Base-by-base conservation (phyloP, 1,140 invertebrate species). In the Dreissena rostriformis region DNA sequence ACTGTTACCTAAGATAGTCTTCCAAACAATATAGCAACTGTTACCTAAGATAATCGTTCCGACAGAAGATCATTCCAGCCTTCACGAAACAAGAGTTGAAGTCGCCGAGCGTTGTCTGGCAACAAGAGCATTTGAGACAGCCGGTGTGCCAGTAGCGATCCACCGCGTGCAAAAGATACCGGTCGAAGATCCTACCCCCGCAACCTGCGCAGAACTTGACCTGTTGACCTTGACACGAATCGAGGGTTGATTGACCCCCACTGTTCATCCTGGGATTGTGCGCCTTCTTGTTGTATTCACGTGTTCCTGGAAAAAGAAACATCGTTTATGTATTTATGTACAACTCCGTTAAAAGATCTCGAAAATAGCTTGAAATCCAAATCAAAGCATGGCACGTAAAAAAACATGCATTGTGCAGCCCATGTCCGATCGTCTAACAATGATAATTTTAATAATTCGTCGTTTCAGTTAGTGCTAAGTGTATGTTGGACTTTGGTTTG, bases 1-100 rank as follows among this genome's bases (percentile, higher is more conserved):
- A 26, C 15, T 39, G 28, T 68, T 29, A 68, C 49, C 15, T 29
- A 68, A 10, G 17, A 29, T 26, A 39, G 49, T n/a, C n/a, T n/a
- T n/a, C n/a, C n/a, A 57, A 57, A 57, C 53, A 14, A 12, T 14
- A 57, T 19, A 57, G 12, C 12, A 57, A 49, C 51, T 85, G 95
- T 96, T 95, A 98, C 98, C 96, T 97, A 92, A 96, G 96, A 94
- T 98, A 98, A 94, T 98, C 98, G 93, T 95, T 96, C 95, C 97
- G 97, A 95, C 97, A 98, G 88, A 98, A 95, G 91, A 98, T 98
- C 96, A 98, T 97, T 88, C 97, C 97, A 74, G 96, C 96, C 94
- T 97, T 97, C 90, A 96, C 97, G 94, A 97, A 98, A 94, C 97
- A 98, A 86, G 97, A 97, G 63, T 97, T 97, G 91, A 98, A 96